These are phyloP conservation scores for Vidua macroura DNA, from an alignment of 2,113 vertebrate genomes.

Conservation along the genomic window DNA sequence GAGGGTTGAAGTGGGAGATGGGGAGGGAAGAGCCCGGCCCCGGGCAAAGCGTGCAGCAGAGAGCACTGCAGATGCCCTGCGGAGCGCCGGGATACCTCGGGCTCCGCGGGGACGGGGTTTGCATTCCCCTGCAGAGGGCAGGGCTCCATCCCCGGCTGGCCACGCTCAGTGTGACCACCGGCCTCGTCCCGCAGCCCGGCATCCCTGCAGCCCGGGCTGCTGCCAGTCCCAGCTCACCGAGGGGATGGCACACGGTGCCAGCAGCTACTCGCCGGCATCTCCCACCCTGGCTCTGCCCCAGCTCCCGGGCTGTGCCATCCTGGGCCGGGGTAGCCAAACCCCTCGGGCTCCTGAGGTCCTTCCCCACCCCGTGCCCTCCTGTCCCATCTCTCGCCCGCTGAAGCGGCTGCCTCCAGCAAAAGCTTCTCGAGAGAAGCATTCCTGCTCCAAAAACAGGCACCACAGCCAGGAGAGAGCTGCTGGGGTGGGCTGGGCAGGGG, in stretches of 20 bases:
- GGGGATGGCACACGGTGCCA: neutral
- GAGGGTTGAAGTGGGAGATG: neutral
- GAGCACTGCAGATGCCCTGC: neutral
- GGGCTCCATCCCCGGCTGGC: neutral
- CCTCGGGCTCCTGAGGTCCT: neutral
- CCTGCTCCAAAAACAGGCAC: neutral
- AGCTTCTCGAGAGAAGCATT: neutral
- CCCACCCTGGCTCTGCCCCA: fast-evolving
- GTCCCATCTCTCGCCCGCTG: neutral
- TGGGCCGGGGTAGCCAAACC: neutral
- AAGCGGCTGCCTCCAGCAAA: neutral
- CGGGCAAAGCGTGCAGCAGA: neutral
- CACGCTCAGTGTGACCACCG: fast-evolving
- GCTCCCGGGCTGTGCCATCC: neutral
- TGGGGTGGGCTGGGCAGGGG: neutral
- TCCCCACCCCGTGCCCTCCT: neutral
- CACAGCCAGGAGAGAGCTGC: neutral
- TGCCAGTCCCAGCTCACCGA: fast-evolving
- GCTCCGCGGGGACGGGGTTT: neutral
- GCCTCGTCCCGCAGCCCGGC: fast-evolving
- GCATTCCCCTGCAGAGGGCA: fast-evolving
- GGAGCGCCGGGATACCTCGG: neutral
- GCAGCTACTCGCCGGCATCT: fast-evolving
- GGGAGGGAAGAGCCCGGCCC: neutral
- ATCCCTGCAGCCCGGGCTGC: fast-evolving